Base-by-base conservation (phyloP, 1,140 invertebrate genomes). In the Brachionus manjavacas region DNA sequence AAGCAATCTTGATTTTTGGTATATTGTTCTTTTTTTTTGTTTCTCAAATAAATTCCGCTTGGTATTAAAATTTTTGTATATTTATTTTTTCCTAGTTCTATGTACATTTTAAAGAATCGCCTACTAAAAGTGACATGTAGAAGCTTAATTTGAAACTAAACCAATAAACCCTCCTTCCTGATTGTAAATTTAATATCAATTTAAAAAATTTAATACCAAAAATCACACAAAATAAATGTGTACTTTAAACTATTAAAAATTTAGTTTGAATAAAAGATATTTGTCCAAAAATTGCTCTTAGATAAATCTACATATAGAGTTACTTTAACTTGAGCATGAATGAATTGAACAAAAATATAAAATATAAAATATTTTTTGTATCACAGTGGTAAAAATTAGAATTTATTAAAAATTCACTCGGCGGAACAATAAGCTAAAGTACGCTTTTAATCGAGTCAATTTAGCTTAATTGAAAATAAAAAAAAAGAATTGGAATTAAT, bases 61-160 rank as follows among this genome's bases (percentile, higher is more conserved):
- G 16, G 52, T 60, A 23, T 60, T 60, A 60, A 60, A 60, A 60
- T 55, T 55, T 55, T 55, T 55, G 31, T 55, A 20, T 60, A 60
- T 16, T 60, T 60, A 60, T 60, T 60, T 60, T 60, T 60, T 60
- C 52, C 52, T 60, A 20, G n/a, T 60, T 60, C n/a, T 20, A 23
- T 60, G 16, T 8, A 60, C 16, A 60, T 60, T 60, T 60, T 20
- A 20, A 60, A 20, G 16, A 60, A 60, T 60, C 52, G 20, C 52
- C 52, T 60, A 60, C 52, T 60, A 23, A 68, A 68, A 68, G 31
- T 68, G 66, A 68, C 66, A 68, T 68, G 66, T 28, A 31, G 28
- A 31, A n/a, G 25, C 25, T 68, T 68, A 68, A 68, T 31, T 68
- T 68, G 31, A 68, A 31, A 68, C 66, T 68, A 68, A 68, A 35